Conservation (phyloP, 1,140 invertebrate genomes). For the Phthorimaea operculella region DNA sequence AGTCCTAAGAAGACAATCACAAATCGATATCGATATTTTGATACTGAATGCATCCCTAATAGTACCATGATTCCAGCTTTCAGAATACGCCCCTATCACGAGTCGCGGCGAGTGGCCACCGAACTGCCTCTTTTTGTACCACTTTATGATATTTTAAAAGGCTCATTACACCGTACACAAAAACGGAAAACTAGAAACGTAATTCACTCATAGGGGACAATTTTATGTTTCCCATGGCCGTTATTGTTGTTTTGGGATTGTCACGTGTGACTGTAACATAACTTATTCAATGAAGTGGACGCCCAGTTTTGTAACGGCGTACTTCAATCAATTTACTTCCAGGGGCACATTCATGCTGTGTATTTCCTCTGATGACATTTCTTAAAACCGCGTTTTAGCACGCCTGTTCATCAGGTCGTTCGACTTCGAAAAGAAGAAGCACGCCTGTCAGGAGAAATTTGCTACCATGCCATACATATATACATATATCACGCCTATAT, state of each 20-base stretch:
- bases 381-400: too few species aligned
- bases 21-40: too few species aligned
- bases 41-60: too few species aligned
- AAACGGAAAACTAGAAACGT: slow-evolving; percentile 45
- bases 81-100: slow-evolving; percentile 63
- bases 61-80: slow-evolving; percentile 8
- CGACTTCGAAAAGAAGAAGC: too few species aligned
- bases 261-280: slow-evolving; percentile 38
- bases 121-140: slow-evolving; percentile 34
- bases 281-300: slow-evolving; percentile 33
- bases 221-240: slow-evolving; percentile 46
- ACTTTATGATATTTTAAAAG: slow-evolving; percentile 59
- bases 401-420: too few species aligned
- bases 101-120: slow-evolving; percentile 12
- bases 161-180: slow-evolving; percentile 53
- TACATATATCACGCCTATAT: too few species aligned
- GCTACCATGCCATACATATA: too few species aligned
- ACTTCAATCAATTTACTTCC: not conserved
- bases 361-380: too few species aligned
- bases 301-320: not conserved
- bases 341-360: too few species aligned
- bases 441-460: too few species aligned
- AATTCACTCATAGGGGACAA: slow-evolving; percentile 53
- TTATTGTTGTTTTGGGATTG: slow-evolving; percentile 48
- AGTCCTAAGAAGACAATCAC: too few species aligned